These are phyloP conservation scores for Crotalus viridis DNA, from an alignment of 2,113 vertebrate species.

Conservation along the genomic window DNA sequence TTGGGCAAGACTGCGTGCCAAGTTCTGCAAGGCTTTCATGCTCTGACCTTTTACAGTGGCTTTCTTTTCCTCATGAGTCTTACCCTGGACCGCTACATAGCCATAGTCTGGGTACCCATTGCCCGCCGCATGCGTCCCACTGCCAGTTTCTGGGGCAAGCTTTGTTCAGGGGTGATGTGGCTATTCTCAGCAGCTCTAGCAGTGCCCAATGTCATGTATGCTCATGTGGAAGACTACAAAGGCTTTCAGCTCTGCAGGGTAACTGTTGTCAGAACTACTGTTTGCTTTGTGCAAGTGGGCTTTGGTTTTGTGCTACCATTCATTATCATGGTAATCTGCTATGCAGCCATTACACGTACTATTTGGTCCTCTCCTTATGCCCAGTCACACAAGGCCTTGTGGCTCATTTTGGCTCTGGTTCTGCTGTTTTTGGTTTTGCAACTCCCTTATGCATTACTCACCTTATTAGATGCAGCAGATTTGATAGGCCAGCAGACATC, in stretches of 20 bases:
- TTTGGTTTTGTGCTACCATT: slow-evolving; percentile 82
- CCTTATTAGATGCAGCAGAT: slow-evolving; percentile 72
- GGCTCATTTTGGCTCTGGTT: slow-evolving; percentile 85
- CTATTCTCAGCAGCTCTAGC: slow-evolving; percentile 77
- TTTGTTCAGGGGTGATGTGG: slow-evolving; percentile 68
- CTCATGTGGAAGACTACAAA: slow-evolving; percentile 51
- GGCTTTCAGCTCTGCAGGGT: slow-evolving; percentile 66
- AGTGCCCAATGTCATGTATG: slow-evolving; percentile 79
- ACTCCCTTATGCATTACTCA: slow-evolving; percentile 85
- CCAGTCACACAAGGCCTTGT: slow-evolving; percentile 78
- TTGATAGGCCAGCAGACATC: slow-evolving; percentile 52
- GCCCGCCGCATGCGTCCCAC: slow-evolving; percentile 61
- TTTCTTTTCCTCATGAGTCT: slow-evolving; percentile 89
- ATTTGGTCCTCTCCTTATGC: slow-evolving; percentile 70
- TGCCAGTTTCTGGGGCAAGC: slow-evolving; percentile 56
- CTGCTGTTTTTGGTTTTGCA: slow-evolving; percentile 84
- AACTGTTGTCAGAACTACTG: slow-evolving; percentile 69
- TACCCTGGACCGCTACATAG: slow-evolving; percentile 87
- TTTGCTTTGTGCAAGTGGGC: slow-evolving; percentile 71
- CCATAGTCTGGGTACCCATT: slow-evolving; percentile 69
- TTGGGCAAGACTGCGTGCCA: slow-evolving; percentile 71
- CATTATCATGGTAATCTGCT: slow-evolving; percentile 82
- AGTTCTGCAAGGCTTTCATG: slow-evolving; percentile 72
- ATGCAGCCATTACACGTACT: slow-evolving; percentile 73
- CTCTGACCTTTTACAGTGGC: slow-evolving; percentile 87